Percentiles rank a stretch among this genome's conserved stretches.
Conservation (phyloP, 2,113 vertebrate genomes). For the Gyps fulvus region DNA sequence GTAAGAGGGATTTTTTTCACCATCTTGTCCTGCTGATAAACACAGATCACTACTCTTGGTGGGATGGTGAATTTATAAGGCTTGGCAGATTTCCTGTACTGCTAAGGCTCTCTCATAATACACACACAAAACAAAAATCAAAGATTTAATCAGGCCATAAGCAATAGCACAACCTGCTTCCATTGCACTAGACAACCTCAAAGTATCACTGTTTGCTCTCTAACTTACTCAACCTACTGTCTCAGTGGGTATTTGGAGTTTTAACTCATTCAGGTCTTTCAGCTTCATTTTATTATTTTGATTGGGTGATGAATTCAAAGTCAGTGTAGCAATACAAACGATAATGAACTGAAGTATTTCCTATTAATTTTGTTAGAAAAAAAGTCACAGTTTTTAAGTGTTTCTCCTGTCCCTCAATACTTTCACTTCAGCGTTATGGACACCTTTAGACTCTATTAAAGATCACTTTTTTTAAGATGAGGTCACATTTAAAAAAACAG, state of each 20-base stretch:
- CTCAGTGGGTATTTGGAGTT: background rate
- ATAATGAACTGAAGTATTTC: background rate
- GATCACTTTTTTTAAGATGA: background rate
- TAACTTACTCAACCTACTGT: background rate
- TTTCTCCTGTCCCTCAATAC: background rate
- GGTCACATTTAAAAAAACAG: background rate
- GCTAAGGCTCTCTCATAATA: background rate
- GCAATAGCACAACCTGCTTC: background rate
- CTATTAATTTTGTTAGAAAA: background rate
- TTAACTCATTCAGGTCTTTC: background rate
- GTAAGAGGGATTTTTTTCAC: background rate
- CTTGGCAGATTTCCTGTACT: background rate
- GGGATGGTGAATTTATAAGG: background rate
- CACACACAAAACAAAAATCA: background rate
- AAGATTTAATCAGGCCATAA: background rate
- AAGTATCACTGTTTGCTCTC: background rate
- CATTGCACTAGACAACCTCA: background rate
- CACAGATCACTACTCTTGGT: background rate
- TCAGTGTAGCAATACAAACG: background rate
- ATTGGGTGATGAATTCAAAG: background rate
- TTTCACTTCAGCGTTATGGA: background rate
- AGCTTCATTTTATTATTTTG: background rate
- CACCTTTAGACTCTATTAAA: background rate
- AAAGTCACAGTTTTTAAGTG: too few species aligned
- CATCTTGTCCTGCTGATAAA: background rate